Evolutionary conservation across 2,113 vertebrate species (phyloP), one percentile per base, ranked within the genome.

Genomic region (Dipodomys merriami): DNA sequence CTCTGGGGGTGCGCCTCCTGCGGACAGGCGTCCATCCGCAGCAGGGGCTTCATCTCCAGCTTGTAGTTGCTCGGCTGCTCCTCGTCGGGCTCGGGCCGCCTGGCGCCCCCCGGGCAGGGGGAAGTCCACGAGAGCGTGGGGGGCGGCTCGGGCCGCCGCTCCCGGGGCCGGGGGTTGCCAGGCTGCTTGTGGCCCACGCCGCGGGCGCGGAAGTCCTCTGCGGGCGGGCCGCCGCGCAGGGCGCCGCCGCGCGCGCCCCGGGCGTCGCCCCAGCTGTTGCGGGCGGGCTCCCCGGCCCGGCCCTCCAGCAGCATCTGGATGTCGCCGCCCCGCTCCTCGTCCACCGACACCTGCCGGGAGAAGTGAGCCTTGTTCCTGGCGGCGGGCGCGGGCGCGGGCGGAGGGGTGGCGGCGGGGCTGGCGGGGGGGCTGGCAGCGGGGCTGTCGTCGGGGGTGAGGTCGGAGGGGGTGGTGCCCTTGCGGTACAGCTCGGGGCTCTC

Each of bases 401-500:
- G 96, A 1, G 99, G 98, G 77, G 98, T 98, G 96, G 98, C 98
- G 13, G 98, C 97, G 35, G 99, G 99, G 57, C 98, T 99, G 97
- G 98, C 96, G 1, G 99, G 99, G 78, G 98, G 98, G 95, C 99
- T 99, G 96, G 99, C 98, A 97, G 98, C 97, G 0, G 99, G 99
- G 97, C 99, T 99, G 97, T 99, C 98, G 0, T 99, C 99, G 0
- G 99, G 99, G 15, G 98, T 99, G 90, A 99, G 98, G 91, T 98
- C 99, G 0, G 99, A 99, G 1, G 99, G 99, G 4, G 99, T 99
- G 86, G 99, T 99, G 87, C 99, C 99, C 49, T 99, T 99, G 84
- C 99, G 98, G 98, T 99, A 99, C 96, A 99, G 98, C 98, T 99
- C 99, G 0, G 99, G 99, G 97, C 99, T 99, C 97, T 99, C 99